Conservation (phyloP, 1,140 invertebrate species). For the Myzus persicae region DNA sequence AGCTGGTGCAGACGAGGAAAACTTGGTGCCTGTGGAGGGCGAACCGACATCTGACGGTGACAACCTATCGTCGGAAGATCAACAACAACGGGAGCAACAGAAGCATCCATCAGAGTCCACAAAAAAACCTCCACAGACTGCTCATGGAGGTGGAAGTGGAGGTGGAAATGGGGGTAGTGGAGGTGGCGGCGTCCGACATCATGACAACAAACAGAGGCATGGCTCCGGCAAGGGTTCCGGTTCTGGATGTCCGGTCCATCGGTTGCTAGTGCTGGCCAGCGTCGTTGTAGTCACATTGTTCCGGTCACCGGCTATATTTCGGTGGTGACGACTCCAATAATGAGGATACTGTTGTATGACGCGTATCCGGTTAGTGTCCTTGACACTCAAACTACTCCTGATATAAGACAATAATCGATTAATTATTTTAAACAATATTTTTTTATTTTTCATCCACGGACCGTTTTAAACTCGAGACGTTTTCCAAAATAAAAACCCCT, state of each 20-base stretch:
- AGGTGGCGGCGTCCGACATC: background rate
- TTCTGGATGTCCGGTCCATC: background rate
- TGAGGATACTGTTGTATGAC: background rate
- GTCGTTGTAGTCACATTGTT: background rate
- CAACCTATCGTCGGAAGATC: background rate
- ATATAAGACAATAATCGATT: constrained; percentile 37
- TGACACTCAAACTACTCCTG: background rate
- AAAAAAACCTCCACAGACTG: background rate
- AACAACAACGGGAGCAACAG: background rate
- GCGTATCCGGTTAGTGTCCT: background rate
- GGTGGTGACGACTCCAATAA: background rate
- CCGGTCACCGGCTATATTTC: background rate
- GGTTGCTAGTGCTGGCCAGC: background rate
- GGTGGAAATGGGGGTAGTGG: background rate
- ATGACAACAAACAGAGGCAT: constrained; percentile 5
- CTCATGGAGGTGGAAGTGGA: background rate
- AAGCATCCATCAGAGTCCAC: background rate
- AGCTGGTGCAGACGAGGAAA: background rate
- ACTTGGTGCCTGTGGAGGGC: background rate
- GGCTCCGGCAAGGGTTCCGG: background rate
- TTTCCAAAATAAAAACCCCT: background rate
- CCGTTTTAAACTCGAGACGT: background rate
- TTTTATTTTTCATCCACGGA: background rate
- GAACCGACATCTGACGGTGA: background rate
- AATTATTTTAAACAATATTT: constrained; percentile 4